Evolutionary conservation across 2,888 invertebrate genomes (phyloP).

Genomic region (Nudaria mundana): DNA sequence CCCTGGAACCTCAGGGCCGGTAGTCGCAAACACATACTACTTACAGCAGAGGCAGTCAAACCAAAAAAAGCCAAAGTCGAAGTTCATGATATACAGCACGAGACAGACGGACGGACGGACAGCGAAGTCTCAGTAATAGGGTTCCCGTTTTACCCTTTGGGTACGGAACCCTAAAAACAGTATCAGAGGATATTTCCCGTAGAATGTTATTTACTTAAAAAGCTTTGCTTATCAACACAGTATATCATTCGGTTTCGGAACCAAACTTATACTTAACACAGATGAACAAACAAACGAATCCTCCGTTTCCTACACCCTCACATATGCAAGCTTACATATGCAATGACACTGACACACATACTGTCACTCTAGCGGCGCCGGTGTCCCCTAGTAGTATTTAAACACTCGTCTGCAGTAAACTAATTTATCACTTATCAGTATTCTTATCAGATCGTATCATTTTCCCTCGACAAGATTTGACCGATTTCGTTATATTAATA

Average conservation of each 20-base stretch:
- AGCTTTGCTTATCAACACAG: neutral
- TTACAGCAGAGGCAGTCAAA: no score
- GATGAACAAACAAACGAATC: conserved; percentile 34
- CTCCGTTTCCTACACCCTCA: conserved; percentile 27
- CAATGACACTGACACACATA: neutral
- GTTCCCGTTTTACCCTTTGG: no score
- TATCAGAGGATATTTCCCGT: no score
- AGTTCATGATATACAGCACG: no score
- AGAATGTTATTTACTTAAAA: neutral
- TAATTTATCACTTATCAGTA: conserved; percentile 13
- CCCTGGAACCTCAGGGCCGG: no score
- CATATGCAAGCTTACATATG: conserved; percentile 5
- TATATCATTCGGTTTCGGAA: neutral
- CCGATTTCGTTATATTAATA: no score
- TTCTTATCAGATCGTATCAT: conserved; percentile 19
- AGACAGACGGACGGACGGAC: no score
- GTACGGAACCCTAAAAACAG: no score
- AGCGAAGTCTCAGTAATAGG: no score
- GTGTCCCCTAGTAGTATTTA: conserved; percentile 1
- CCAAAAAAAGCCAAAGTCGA: no score
- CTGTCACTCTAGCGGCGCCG: neutral
- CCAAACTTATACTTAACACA: conserved; percentile 22
- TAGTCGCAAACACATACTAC: no score
- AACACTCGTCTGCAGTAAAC: conserved; percentile 15
- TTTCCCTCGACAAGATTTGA: neutral